phyloP scores from a whole-genome alignment of 2,113 vertebrate genomes.

The Sorex araneus region DNA sequence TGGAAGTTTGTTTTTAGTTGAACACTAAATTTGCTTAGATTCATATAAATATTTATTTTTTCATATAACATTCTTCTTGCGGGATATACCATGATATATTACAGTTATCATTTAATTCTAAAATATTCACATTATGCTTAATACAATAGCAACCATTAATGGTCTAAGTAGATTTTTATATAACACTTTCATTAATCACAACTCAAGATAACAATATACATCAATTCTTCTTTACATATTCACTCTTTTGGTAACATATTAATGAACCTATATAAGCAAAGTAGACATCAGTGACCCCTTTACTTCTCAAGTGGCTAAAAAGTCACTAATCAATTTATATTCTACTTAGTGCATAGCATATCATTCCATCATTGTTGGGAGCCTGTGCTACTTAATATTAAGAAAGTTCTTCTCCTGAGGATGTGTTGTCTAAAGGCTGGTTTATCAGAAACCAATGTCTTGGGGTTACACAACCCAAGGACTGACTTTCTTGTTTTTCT shows the following conservation, averaged over 20 bases:
- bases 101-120: slow-evolving; percentile 49
- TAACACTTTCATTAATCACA: background rate
- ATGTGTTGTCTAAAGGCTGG: too few relatives aligned
- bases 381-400: too few relatives aligned
- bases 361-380: too few relatives aligned
- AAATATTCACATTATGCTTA: slow-evolving; percentile 44
- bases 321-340: slow-evolving; percentile 81
- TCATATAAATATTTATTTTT: background rate
- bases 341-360: slow-evolving; percentile 82
- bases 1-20: slow-evolving; percentile 26
- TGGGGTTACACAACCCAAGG: too few relatives aligned
- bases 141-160: background rate
- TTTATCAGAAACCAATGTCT: too few relatives aligned
- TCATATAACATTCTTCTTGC: slow-evolving; percentile 9
- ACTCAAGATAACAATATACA: slow-evolving; percentile 12
- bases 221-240: slow-evolving; percentile 23
- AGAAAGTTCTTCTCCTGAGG: too few relatives aligned
- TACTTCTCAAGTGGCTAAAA: slow-evolving; percentile 64
- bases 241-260: slow-evolving; percentile 29
- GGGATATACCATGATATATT: background rate
- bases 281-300: slow-evolving; percentile 58
- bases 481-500: too few relatives aligned
- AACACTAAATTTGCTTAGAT: slow-evolving; percentile 24
- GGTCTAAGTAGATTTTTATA: too few relatives aligned
- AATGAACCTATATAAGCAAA: slow-evolving; percentile 25